Conservation (phyloP, 2,113 vertebrate species). For the Lagopus leucura region DNA sequence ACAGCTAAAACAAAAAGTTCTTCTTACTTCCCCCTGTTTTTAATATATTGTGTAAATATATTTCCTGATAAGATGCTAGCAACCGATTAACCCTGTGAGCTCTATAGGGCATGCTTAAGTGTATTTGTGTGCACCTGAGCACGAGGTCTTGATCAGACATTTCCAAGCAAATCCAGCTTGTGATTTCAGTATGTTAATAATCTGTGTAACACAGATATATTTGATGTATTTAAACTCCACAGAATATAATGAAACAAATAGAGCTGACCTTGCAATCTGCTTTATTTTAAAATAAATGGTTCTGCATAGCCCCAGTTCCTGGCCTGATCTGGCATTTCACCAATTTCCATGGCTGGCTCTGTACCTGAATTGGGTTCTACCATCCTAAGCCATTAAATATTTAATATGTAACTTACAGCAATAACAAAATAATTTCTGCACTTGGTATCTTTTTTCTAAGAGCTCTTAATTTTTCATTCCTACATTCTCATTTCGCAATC, state of each 20-base stretch:
- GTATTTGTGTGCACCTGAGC: background rate
- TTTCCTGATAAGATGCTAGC: constrained; percentile 24
- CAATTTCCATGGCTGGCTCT: background rate
- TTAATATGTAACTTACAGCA: background rate
- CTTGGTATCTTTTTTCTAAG: background rate
- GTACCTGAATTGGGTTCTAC: background rate
- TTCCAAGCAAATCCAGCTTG: constrained; percentile 28
- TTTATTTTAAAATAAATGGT: background rate
- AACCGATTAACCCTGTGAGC: constrained; percentile 63
- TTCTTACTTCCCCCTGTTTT: background rate
- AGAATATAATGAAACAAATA: background rate
- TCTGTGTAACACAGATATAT: background rate
- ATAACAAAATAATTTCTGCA: background rate
- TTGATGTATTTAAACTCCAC: background rate
- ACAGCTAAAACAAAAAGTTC: constrained; percentile 65
- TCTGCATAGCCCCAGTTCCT: background rate
- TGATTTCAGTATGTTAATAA: background rate
- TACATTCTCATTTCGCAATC: constrained; percentile 50
- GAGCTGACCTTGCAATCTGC: background rate
- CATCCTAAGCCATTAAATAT: background rate
- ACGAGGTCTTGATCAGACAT: constrained; percentile 8
- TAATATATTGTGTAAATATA: background rate
- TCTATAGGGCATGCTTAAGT: background rate
- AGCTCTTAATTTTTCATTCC: background rate
- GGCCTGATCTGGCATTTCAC: background rate